phyloP scores from a whole-genome alignment of 2,113 vertebrate species.

The Chamaetylas fuelleborni region DNA sequence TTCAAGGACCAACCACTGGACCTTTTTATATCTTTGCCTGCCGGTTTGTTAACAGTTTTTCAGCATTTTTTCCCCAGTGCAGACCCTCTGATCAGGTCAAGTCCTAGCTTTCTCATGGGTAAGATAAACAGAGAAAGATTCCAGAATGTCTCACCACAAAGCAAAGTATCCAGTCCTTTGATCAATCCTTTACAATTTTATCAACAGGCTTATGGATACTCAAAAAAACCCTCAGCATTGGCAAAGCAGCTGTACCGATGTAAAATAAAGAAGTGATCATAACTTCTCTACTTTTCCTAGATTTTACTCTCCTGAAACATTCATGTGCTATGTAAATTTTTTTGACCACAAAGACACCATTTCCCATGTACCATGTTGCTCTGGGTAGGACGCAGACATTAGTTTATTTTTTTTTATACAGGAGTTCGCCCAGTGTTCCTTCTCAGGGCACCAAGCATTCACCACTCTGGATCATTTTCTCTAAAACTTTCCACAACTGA shows the following conservation, averaged over 20 bases:
- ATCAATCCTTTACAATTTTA: slow-evolving; percentile 27
- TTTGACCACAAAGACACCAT: neutral
- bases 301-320: neutral
- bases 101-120: neutral
- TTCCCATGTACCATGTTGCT: neutral
- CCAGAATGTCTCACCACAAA: slow-evolving; percentile 53
- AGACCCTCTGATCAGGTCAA: slow-evolving; percentile 50
- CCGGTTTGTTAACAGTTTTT: slow-evolving; percentile 45
- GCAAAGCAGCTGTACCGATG: neutral
- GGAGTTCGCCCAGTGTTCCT: neutral
- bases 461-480: neutral
- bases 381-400: neutral
- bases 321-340: neutral
- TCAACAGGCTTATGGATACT: neutral
- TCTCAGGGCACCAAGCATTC: neutral
- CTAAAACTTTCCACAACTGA: neutral
- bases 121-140: slow-evolving; percentile 57
- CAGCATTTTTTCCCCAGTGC: neutral
- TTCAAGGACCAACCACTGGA: slow-evolving; percentile 52
- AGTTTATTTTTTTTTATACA: neutral
- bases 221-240: neutral
- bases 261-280: neutral
- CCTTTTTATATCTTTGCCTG: slow-evolving; percentile 13
- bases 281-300: neutral
- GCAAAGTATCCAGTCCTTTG: slow-evolving; percentile 34